phyloP scores from a whole-genome alignment of 2,113 vertebrate species.

The Prinia subflava region DNA sequence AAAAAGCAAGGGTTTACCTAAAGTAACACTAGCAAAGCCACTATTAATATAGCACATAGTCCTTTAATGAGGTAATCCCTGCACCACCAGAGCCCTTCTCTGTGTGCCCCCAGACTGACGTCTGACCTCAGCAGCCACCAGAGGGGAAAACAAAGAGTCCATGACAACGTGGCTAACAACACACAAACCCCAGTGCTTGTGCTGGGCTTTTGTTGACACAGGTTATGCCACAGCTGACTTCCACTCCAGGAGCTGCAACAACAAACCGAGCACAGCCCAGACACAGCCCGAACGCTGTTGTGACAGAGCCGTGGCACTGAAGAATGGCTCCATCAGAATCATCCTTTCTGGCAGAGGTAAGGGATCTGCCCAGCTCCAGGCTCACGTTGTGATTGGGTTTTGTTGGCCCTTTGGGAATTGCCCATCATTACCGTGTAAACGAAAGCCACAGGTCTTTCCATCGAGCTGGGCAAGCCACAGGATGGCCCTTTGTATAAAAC shows the following conservation, averaged over 20 bases:
- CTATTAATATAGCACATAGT: slow-evolving; percentile 32
- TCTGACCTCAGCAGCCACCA: slow-evolving; percentile 55
- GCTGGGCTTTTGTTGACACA: slow-evolving; percentile 39
- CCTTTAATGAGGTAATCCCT: slow-evolving; percentile 55
- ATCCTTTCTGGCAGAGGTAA: slow-evolving; percentile 45
- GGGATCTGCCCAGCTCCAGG: neutral
- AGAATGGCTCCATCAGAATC: slow-evolving; percentile 48
- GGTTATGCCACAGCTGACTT: slow-evolving; percentile 16
- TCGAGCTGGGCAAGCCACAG: neutral
- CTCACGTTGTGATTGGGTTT: neutral
- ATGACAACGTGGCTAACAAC: neutral
- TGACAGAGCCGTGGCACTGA: slow-evolving; percentile 22
- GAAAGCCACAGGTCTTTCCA: neutral
- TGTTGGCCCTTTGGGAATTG: neutral
- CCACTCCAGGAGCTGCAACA: slow-evolving; percentile 30
- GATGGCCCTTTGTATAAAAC: neutral
- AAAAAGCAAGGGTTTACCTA: slow-evolving; percentile 65
- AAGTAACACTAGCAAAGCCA: slow-evolving; percentile 68
- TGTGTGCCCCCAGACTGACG: slow-evolving; percentile 16
- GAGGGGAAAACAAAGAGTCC: slow-evolving; percentile 49
- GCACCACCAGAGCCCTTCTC: neutral
- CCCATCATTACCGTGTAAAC: slow-evolving; percentile 8
- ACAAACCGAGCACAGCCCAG: slow-evolving; percentile 43
- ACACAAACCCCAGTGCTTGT: neutral
- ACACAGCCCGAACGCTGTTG: slow-evolving; percentile 37